Conservation (phyloP, 1,140 invertebrate species). For the Drosophila rhopaloa region DNA sequence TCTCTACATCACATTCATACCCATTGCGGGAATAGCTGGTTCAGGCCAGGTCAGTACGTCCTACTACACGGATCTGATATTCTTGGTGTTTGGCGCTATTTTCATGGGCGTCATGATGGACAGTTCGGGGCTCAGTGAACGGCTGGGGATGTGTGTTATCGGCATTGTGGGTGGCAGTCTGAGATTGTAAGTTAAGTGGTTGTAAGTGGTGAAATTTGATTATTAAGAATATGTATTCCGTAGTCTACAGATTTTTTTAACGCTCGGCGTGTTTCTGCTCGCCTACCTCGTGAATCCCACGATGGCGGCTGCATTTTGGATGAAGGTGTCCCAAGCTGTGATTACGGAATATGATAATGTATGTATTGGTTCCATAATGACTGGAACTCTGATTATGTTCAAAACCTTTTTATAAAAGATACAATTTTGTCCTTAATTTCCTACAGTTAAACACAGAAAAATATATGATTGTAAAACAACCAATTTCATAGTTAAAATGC, state of each 20-base stretch:
- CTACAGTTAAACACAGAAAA: no score
- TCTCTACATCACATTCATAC: conserved; percentile 47
- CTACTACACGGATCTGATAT: conserved; percentile 54
- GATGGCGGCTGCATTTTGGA: conserved; percentile 42
- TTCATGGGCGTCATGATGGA: conserved; percentile 57
- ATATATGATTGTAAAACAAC: no score
- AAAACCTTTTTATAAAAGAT: no score
- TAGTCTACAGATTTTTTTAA: conserved; percentile 45
- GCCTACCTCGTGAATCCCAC: conserved; percentile 20
- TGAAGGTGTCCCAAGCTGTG: conserved; percentile 53
- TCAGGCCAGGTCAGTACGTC: conserved; percentile 12
- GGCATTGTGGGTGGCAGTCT: conserved; percentile 16
- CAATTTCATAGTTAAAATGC: no score
- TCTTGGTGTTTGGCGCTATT: conserved; percentile 12
- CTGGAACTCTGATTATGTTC: not conserved
- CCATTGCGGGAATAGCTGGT: conserved; percentile 29
- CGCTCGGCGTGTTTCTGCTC: not conserved
- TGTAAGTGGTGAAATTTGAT: not conserved
- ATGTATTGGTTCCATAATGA: not conserved
- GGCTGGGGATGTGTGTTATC: conserved; percentile 7
- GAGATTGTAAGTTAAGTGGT: conserved; percentile 18
- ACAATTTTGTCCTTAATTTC: no score
- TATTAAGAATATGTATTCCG: not conserved
- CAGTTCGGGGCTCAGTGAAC: conserved; percentile 39
- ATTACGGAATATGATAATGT: conserved; percentile 38